phyloP scores from a whole-genome alignment of 2,113 vertebrate genomes.

The Cyprinus carpio region DNA sequence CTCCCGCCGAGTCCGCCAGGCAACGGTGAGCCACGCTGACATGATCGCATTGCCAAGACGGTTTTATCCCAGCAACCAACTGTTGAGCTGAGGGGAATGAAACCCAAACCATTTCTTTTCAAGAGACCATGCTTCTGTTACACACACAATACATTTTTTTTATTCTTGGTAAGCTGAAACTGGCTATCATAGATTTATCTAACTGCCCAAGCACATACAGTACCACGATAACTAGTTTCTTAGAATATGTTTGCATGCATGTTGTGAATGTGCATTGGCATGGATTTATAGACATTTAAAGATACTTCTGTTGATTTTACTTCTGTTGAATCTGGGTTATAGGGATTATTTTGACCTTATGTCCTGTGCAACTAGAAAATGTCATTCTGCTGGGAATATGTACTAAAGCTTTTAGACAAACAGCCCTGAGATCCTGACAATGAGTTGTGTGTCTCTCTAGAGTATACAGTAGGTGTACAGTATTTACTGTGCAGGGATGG shows the following conservation, averaged over 20 bases:
- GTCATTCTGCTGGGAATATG: background rate
- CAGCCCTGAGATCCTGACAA: background rate
- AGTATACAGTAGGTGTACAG: background rate
- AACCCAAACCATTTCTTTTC: slow-evolving; percentile 15
- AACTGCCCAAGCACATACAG: background rate
- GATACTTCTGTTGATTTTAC: background rate
- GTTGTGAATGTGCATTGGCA: background rate
- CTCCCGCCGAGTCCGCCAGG: slow-evolving; percentile 76
- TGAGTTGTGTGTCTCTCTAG: background rate
- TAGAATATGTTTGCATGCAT: background rate
- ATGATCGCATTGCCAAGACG: background rate
- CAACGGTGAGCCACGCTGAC: slow-evolving; percentile 73
- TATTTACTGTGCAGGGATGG: background rate
- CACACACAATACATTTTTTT: background rate
- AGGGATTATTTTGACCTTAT: slow-evolving; percentile 27
- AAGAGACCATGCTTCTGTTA: background rate
- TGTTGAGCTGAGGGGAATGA: background rate
- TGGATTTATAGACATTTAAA: background rate
- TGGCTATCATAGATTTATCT: background rate
- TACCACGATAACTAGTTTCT: background rate
- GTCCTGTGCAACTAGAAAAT: background rate
- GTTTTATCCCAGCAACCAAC: slow-evolving; percentile 24
- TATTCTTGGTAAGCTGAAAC: background rate
- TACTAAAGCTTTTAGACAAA: background rate
- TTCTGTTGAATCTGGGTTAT: slow-evolving; percentile 8